Percentiles rank a stretch among this genome's conserved stretches.
phyloP scores from a whole-genome alignment of 2,113 vertebrate species.

The Scolopax mira region DNA sequence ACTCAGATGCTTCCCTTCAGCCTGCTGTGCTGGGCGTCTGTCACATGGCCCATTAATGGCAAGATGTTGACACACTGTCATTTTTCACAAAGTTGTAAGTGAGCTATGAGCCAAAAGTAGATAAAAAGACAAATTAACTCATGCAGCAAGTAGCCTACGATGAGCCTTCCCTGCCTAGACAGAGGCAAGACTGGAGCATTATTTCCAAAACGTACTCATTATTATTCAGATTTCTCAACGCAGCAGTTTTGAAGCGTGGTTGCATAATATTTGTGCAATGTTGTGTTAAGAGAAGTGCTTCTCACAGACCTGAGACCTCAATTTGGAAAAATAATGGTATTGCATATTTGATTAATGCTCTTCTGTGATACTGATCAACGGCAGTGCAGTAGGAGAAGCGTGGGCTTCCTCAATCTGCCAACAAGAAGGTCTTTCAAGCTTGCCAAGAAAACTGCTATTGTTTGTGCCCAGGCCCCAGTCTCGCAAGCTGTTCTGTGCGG shows the following conservation, averaged over 20 bases:
- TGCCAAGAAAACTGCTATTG: constrained; percentile 55
- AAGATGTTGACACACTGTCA: constrained; percentile 20
- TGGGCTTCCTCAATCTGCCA: constrained; percentile 61
- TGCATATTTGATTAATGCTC: constrained; percentile 7
- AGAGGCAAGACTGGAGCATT: neutral
- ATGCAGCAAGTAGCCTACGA: neutral
- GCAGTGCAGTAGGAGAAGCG: constrained; percentile 36
- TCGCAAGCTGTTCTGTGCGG: constrained; percentile 41
- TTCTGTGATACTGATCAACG: neutral
- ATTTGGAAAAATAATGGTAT: neutral
- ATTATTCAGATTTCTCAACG: neutral
- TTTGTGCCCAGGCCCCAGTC: constrained; percentile 15
- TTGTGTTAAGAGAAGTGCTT: neutral
- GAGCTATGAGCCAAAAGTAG: constrained; percentile 30
- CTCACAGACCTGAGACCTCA: constrained; percentile 3
- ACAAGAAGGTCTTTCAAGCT: constrained; percentile 10
- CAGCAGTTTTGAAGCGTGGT: neutral
- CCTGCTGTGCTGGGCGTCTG: constrained; percentile 42
- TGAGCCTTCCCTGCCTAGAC: neutral
- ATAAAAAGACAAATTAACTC: constrained; percentile 19
- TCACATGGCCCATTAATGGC: constrained; percentile 38
- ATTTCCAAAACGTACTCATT: neutral
- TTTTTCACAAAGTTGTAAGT: constrained; percentile 35
- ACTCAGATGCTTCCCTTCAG: constrained; percentile 3
- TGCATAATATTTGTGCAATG: constrained; percentile 25